A percentile compares a stretch with the other conserved stretches of the same genome.
Evolutionary conservation across 2,113 vertebrate species (phyloP).

Genomic region (Coracopsis vasa): DNA sequence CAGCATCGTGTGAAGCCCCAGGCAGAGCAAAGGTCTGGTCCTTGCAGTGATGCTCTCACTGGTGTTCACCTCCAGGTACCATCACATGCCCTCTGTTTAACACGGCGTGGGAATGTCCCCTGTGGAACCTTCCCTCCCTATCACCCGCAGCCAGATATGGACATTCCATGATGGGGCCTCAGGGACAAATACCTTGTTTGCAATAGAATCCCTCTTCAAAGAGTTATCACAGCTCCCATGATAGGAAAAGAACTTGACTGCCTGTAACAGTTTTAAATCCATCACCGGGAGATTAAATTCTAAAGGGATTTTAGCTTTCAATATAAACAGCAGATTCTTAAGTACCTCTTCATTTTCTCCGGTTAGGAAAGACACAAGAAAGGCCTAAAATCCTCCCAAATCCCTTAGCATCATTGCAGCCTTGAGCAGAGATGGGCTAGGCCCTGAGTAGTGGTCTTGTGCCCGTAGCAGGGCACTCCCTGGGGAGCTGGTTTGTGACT

Average conservation of each 20-base stretch:
- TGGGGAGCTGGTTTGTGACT: neutral
- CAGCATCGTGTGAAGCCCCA: accelerated
- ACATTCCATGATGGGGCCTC: accelerated
- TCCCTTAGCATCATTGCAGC: neutral
- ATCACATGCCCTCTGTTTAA: accelerated
- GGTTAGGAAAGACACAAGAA: constrained; percentile 30
- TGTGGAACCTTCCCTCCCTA: neutral
- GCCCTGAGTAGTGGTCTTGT: neutral
- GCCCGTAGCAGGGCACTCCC: neutral
- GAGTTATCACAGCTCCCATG: neutral
- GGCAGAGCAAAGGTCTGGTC: neutral
- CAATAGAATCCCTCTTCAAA: constrained; percentile 33
- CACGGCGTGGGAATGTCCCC: neutral
- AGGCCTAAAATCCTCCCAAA: constrained; percentile 40
- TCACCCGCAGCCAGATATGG: neutral
- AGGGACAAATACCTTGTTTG: constrained; percentile 12
- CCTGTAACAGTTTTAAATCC: constrained; percentile 63
- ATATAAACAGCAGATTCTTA: constrained; percentile 64
- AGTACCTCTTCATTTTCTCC: constrained; percentile 65
- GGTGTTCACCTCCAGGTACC: neutral
- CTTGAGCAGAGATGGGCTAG: neutral
- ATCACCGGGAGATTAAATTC: constrained; percentile 67
- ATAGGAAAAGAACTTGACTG: constrained; percentile 42
- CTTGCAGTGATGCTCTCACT: neutral
- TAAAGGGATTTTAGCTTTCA: constrained; percentile 66